phyloP scores from a whole-genome alignment of 37 sponge, comb jelly and placozoan genomes.

The Bolinopsis microptera region DNA sequence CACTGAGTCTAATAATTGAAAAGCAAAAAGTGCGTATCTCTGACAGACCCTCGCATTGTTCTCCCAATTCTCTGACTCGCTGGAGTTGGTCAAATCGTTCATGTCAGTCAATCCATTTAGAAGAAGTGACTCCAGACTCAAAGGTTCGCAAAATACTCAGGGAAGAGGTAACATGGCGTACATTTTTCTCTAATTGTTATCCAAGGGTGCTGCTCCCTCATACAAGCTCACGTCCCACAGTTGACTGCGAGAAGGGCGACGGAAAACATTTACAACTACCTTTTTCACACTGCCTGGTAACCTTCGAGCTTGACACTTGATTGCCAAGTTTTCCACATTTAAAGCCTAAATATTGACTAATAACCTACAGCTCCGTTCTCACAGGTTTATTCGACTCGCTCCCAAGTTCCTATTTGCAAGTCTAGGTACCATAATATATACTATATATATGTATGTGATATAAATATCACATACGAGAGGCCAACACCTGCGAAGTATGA shows the following conservation, averaged over 20 bases:
- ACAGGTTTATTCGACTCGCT: neutral
- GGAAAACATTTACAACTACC: too few species aligned
- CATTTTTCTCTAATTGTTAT: too few species aligned
- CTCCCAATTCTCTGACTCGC: neutral
- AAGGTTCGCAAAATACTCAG: neutral
- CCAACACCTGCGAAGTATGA: neutral
- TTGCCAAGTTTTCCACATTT: neutral
- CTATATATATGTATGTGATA: too few species aligned
- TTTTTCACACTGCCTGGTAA: too few species aligned
- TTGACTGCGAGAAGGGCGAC: too few species aligned
- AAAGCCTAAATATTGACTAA: neutral
- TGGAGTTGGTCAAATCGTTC: neutral
- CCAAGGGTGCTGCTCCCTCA: too few species aligned
- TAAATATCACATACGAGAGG: too few species aligned
- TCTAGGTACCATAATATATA: too few species aligned
- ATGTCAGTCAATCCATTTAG: neutral
- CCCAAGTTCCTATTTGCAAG: too few species aligned
- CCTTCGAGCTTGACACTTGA: neutral
- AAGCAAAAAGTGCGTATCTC: neutral
- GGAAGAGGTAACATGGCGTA: too few species aligned
- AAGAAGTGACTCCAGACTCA: neutral
- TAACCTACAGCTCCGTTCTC: neutral
- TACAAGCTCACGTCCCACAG: too few species aligned
- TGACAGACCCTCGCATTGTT: neutral
- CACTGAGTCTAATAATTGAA: neutral